phyloP scores from a whole-genome alignment of 2,797 vertebrate genomes.

The Megalops cyprinoides region DNA sequence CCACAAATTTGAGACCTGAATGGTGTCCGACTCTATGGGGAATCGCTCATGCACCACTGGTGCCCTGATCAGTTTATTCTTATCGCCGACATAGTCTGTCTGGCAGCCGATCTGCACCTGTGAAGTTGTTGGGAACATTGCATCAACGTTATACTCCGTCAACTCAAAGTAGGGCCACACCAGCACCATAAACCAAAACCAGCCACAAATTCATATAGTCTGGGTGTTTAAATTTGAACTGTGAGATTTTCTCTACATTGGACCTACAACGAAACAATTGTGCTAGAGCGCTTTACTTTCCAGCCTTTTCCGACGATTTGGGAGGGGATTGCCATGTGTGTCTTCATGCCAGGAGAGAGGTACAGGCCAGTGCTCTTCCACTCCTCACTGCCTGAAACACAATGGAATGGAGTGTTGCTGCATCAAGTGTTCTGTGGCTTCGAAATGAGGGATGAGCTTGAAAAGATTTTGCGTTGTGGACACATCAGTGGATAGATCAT shows the following conservation, averaged over 20 bases:
- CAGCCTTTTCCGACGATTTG: constrained; percentile 70
- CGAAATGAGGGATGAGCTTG: not conserved
- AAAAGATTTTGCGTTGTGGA: too few species aligned
- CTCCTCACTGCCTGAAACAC: constrained; percentile 60
- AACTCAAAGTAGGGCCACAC: too few species aligned
- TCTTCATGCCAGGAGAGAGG: constrained; percentile 80
- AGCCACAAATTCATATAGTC: too few species aligned
- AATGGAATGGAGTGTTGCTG: not conserved
- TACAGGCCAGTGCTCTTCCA: constrained; percentile 90
- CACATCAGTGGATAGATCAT: too few species aligned
- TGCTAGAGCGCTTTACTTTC: constrained; percentile 62
- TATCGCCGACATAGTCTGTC: constrained; percentile 69
- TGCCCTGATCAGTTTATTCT: constrained; percentile 72
- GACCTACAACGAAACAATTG: not conserved
- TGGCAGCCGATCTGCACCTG: constrained; percentile 90
- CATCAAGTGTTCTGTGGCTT: too few species aligned
- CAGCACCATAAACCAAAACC: too few species aligned
- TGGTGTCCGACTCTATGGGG: constrained; percentile 67
- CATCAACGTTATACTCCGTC: too few species aligned
- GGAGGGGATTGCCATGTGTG: constrained; percentile 73
- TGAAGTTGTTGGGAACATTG: too few species aligned
- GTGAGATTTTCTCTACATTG: too few species aligned
- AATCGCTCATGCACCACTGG: constrained; percentile 72
- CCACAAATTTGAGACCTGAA: constrained; percentile 86
- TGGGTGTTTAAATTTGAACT: too few species aligned